phyloP scores from a whole-genome alignment of 2,113 vertebrate species.

The Oreocharis arfaki region DNA sequence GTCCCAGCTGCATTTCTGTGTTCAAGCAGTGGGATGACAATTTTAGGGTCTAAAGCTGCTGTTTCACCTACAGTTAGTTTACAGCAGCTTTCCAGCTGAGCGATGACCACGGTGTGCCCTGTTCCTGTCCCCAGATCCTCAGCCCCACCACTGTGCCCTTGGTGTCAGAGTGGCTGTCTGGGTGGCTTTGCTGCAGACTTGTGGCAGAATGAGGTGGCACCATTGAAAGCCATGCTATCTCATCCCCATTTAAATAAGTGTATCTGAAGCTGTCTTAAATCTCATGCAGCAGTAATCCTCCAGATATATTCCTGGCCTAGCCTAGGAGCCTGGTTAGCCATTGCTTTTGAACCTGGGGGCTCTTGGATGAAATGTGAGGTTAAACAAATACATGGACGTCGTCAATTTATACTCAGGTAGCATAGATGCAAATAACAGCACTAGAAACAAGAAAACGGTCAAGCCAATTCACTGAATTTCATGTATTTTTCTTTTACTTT shows the following conservation, averaged over 20 bases:
- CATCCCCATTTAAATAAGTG: background rate
- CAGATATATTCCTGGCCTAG: background rate
- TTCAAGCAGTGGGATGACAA: background rate
- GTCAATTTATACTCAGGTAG: background rate
- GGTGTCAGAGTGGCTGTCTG: background rate
- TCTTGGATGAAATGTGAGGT: background rate
- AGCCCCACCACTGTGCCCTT: background rate
- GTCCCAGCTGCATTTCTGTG: background rate
- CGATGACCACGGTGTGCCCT: accelerated
- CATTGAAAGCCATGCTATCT: background rate
- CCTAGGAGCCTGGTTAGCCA: background rate
- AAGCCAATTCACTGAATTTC: background rate
- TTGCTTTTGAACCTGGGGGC: background rate
- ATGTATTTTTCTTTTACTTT: background rate
- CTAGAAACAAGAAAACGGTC: background rate
- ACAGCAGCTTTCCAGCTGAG: background rate
- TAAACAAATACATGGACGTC: background rate
- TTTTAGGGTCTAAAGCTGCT: background rate
- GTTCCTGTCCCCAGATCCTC: background rate
- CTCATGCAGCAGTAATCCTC: background rate
- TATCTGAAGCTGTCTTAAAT: background rate
- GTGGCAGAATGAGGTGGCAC: accelerated
- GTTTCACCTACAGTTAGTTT: background rate
- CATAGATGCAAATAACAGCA: background rate
- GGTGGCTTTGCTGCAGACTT: background rate